Base-by-base conservation (phyloP, 2,888 invertebrate species). In the Trissonchulus sp. region DNA sequence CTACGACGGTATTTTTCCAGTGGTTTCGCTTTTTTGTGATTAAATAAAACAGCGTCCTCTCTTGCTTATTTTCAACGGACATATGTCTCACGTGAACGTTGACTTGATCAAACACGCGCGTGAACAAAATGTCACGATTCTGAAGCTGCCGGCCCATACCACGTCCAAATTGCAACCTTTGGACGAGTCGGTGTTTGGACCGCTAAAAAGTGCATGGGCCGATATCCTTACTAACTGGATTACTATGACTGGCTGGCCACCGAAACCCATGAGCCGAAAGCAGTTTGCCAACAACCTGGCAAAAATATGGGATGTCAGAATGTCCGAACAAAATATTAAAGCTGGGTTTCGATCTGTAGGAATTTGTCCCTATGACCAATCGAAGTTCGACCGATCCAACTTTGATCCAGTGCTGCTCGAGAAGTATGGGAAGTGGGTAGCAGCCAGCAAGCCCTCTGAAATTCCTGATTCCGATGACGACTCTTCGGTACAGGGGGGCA, bases 111-210 rank as follows among this genome's bases (percentile, higher is more conserved):
- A n/a, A 18, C 18, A 60, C 18, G 60, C 60, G 18, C 18, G n/a
- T 18, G 60, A 60, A 18, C 18, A 60, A 18, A n/a, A 60, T 60
- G n/a, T 60, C 60, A 60, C 60, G n/a, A 60, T 60, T n/a, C 18
- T 60, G n/a, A 60, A 60, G 60, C 60, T 60, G 60, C 60, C 60
- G n/a, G n/a, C 18, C 60, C 18, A 60, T 60, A 60, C 60, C 18
- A 60, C 60, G 60, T 60, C 60, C 18, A 60, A 60, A 60, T n/a
- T 60, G 18, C 60, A 60, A n/a, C 60, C 60, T n/a, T 60, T 60
- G n/a, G 60, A 60, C n/a, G 60, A 18, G 18, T 18, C 60, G 18
- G 60, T 18, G n/a, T 60, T 60, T 60, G 60, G 60, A n/a, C 60
- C 60, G n/a, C n/a, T 60, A 60, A 60, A 60, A 60, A 18, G n/a